phyloP scores from a whole-genome alignment of 2,888 invertebrate species.

The Synergus laeviventris region DNA sequence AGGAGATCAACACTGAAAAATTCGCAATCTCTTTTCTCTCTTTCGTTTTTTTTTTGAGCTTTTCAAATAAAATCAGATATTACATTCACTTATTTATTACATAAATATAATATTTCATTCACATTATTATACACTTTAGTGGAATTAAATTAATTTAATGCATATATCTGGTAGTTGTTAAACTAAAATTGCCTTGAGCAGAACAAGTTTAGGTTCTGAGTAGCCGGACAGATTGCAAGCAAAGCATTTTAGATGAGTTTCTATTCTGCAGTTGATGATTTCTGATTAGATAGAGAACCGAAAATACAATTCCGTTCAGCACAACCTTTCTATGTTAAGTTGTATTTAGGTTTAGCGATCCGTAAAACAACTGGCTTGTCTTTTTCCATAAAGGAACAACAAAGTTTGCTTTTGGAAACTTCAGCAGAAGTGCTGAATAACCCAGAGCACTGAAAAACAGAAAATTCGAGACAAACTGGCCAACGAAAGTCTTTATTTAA shows the following conservation, averaged over 20 bases:
- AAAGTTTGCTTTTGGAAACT: not conserved
- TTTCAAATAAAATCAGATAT: too few relatives aligned
- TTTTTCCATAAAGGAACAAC: not conserved
- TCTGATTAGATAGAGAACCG: not conserved
- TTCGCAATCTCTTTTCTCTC: not conserved
- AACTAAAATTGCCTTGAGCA: not conserved
- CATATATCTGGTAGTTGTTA: not conserved
- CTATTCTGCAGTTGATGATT: not conserved
- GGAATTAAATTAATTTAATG: not conserved
- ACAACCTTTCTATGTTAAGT: not conserved
- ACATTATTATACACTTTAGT: too few relatives aligned
- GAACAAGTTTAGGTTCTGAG: not conserved
- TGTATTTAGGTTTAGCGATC: not conserved
- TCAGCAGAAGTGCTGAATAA: not conserved
- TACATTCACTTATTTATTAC: too few relatives aligned
- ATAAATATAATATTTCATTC: too few relatives aligned
- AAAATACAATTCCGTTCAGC: not conserved
- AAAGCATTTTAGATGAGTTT: not conserved
- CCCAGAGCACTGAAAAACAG: not conserved
- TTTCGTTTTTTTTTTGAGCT: not conserved
- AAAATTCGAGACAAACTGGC: not conserved
- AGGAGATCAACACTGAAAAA: slow-evolving; percentile 9
- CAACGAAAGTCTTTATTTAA: not conserved
- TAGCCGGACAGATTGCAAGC: not conserved
- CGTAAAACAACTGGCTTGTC: not conserved